Evolutionary conservation across 2,888 invertebrate genomes (phyloP), one percentile per base, ranked within the genome.

Genomic region (Cabera pusaria): DNA sequence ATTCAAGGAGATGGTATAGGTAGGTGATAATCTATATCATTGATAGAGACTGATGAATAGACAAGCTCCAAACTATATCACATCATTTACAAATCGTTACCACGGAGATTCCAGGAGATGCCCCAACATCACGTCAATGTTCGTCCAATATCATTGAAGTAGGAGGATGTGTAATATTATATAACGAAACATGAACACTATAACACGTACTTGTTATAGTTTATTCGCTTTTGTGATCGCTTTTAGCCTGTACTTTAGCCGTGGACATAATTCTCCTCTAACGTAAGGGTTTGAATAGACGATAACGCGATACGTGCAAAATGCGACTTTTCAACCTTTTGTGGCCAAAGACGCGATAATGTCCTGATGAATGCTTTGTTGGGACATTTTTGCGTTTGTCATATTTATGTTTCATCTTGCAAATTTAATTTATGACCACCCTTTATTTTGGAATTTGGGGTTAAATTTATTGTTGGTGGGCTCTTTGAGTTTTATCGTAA

Each of bases 261-360:
- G 35, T 5, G 17, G 26, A 53, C 60, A 62, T 69, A 74, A 75
- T 69, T 74, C 74, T 73, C 78, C 75, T 62, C 59, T 48, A 72
- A 70, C 80, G 83, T 84, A 86, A 85, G 84, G 85, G 85, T 79
- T 74, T 64, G 72, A 64, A 67, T 80, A 80, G 73, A 51, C 75
- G 84, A 84, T 84, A 84, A 77, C 66, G 69, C 70, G 80, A 79
- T 82, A 83, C 84, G 84, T 84, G 84, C 78, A 68, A 76, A 80
- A 73, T 72, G 81, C 77, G 80, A 86, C 86, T 86, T 86, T 84
- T 82, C 84, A 85, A 79, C 85, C 86, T 86, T 86, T 86, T 85
- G 86, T 85, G 76, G 68, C 67, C 69, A 66, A 59, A 70, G 72
- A 71, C 67, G 63, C 73, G 85, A 85, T 86, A 85, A 86, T 84